phyloP scores from a whole-genome alignment of 2,797 vertebrate species.

The Sebastes cheni region DNA sequence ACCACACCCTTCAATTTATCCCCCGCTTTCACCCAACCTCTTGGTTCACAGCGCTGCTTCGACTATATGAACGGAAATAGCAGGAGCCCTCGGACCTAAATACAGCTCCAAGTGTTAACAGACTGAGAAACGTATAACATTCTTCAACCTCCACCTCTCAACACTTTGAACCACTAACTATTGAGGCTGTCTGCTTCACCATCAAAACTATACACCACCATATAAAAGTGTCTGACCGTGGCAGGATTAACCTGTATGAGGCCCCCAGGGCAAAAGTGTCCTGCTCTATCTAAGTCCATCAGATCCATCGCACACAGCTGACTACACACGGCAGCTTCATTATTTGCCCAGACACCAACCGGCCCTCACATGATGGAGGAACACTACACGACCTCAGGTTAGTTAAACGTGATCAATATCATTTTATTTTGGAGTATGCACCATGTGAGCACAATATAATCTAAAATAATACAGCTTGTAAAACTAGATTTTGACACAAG shows the following conservation, averaged over 20 bases:
- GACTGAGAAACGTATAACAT: background rate
- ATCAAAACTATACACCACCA: background rate
- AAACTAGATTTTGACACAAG: background rate
- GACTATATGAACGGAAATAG: background rate
- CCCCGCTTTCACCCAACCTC: slow-evolving; percentile 1
- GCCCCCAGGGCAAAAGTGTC: background rate
- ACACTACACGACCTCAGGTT: background rate
- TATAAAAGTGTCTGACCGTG: background rate
- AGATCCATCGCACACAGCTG: background rate
- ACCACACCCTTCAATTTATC: background rate
- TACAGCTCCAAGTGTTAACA: background rate
- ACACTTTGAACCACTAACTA: background rate
- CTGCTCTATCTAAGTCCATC: background rate
- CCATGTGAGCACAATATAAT: background rate
- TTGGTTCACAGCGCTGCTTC: background rate
- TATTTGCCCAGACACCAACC: background rate
- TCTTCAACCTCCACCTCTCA: background rate
- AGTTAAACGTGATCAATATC: background rate
- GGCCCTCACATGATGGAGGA: background rate
- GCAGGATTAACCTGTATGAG: background rate
- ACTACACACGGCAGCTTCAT: background rate
- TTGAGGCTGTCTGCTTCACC: background rate
- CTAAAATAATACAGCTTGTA: background rate
- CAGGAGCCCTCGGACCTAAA: background rate
- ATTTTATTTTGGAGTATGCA: background rate